These are phyloP conservation scores for Willisornis vidua DNA, from an alignment of 2,113 vertebrate species.

Conservation along the genomic window DNA sequence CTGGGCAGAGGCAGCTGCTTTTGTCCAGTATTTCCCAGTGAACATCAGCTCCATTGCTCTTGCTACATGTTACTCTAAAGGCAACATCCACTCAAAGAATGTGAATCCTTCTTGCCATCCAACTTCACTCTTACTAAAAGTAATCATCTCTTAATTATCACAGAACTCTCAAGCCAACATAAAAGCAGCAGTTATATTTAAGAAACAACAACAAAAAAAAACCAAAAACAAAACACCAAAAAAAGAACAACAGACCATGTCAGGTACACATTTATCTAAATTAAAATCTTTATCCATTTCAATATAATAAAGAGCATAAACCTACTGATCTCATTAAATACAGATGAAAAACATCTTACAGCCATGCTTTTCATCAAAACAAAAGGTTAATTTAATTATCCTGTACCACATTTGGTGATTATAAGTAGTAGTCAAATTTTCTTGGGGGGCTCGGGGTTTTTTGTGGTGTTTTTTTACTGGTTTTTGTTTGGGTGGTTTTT, in stretches of 20 bases:
- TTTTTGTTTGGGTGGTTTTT: background rate
- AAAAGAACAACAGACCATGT: background rate
- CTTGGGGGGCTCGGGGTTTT: background rate
- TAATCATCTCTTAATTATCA: conserved; percentile 7
- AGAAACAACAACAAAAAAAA: background rate
- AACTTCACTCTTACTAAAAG: background rate
- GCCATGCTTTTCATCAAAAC: background rate
- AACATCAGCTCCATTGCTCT: background rate
- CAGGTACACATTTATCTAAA: conserved; percentile 44
- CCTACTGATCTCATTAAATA: conserved; percentile 31
- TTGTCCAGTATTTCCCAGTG: background rate
- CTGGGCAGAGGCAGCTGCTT: background rate
- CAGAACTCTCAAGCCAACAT: conserved; percentile 27
- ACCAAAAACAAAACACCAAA: background rate
- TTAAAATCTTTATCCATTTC: conserved; percentile 30
- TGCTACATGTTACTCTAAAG: background rate
- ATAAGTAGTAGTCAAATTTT: background rate
- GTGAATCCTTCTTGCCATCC: background rate
- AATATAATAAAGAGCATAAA: background rate
- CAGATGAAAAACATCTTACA: conserved; percentile 27
- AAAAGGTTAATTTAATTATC: conserved; percentile 48
- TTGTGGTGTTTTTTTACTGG: background rate
- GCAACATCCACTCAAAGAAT: background rate
- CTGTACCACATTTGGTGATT: background rate
- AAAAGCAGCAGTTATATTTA: background rate